Evolutionary conservation across 2,113 vertebrate genomes (phyloP).

Genomic region (Notarius lentiginosus): DNA sequence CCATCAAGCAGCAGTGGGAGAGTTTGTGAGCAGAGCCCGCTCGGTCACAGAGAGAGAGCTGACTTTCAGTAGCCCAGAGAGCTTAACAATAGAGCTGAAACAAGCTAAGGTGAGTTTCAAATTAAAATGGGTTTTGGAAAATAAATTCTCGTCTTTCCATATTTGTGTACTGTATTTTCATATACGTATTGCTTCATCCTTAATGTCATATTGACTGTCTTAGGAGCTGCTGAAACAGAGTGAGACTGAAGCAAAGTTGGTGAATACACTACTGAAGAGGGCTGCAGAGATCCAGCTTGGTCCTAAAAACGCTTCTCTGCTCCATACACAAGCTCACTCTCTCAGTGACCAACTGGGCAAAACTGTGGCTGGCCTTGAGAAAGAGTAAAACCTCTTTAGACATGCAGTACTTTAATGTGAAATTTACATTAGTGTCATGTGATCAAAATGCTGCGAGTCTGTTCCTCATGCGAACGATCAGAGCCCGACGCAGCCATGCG

Average conservation of each 20-base stretch:
- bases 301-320: slow-evolving; percentile 79
- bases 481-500: no score
- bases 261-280: slow-evolving; percentile 85
- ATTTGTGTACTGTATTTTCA: background rate
- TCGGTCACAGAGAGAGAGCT: slow-evolving; percentile 84
- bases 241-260: slow-evolving; percentile 79
- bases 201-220: slow-evolving; percentile 4
- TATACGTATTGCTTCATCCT: background rate
- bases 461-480: no score
- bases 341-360: slow-evolving; percentile 85
- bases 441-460: no score
- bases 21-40: slow-evolving; percentile 84
- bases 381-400: slow-evolving; percentile 77
- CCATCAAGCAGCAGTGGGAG: slow-evolving; percentile 84
- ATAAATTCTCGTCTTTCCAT: background rate
- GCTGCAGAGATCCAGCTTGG: slow-evolving; percentile 88
- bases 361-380: slow-evolving; percentile 81
- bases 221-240: slow-evolving; percentile 87
- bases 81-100: slow-evolving; percentile 84
- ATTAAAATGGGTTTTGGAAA: background rate
- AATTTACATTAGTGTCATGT: background rate
- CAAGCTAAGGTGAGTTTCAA: slow-evolving; percentile 80
- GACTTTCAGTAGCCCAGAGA: slow-evolving; percentile 92
- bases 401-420: background rate
- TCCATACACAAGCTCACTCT: slow-evolving; percentile 80